These are phyloP conservation scores for Ranitomeya variabilis DNA, from an alignment of 2,113 vertebrate genomes.

Conservation along the genomic window DNA sequence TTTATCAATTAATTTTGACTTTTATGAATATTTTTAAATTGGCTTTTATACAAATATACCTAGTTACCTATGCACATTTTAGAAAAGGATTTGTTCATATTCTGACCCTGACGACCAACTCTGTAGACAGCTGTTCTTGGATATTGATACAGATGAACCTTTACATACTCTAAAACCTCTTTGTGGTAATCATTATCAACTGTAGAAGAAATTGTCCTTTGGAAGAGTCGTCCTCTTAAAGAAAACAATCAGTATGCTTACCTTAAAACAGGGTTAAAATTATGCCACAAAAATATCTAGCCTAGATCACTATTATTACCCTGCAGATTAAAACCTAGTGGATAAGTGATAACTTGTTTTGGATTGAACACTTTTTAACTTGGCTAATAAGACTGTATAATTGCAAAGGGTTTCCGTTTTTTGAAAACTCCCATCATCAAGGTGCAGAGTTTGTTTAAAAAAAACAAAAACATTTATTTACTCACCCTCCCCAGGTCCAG, in stretches of 20 bases:
- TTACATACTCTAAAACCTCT: not conserved
- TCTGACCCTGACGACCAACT: not conserved
- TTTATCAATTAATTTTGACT: not conserved
- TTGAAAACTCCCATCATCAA: too few relatives aligned
- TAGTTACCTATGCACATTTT: not conserved
- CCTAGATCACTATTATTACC: too few relatives aligned
- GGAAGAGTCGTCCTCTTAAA: not conserved
- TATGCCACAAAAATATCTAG: too few relatives aligned
- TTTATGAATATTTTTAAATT: not conserved
- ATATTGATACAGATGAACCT: not conserved
- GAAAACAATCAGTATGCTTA: not conserved
- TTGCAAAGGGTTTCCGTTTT: too few relatives aligned
- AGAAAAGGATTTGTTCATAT: not conserved
- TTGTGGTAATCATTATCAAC: not conserved
- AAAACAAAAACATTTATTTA: too few relatives aligned
- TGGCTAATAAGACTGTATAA: too few relatives aligned
- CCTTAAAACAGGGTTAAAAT: not conserved
- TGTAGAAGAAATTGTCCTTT: not conserved
- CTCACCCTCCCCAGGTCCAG: too few relatives aligned
- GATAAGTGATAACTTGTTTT: too few relatives aligned
- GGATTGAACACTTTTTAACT: too few relatives aligned
- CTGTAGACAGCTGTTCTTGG: not conserved
- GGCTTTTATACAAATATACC: not conserved
- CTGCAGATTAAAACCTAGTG: too few relatives aligned
- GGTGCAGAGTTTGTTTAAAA: too few relatives aligned